These are phyloP conservation scores for Poecilia picta DNA, from an alignment of 2,797 vertebrate species.

Conservation along the genomic window DNA sequence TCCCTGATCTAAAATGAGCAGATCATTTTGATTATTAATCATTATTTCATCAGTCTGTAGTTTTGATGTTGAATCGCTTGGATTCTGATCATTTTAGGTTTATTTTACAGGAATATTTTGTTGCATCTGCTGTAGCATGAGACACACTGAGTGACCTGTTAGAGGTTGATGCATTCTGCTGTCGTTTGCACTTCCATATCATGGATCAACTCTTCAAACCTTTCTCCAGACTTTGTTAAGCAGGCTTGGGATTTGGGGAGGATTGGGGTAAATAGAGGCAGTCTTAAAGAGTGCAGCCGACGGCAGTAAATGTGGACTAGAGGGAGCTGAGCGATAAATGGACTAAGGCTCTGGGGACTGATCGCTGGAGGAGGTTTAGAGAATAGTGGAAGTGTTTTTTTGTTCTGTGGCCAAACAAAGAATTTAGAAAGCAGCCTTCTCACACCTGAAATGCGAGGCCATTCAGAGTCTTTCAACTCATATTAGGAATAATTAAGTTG, in stretches of 20 bases:
- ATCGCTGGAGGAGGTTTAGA: slow-evolving; percentile 27
- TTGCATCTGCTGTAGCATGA: background rate
- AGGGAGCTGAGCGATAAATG: slow-evolving; percentile 46
- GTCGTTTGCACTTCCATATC: background rate
- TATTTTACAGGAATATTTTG: background rate
- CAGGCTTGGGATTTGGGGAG: slow-evolving; percentile 19
- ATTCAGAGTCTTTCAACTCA: background rate
- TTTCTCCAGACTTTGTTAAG: slow-evolving; percentile 23
- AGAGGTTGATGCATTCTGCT: background rate
- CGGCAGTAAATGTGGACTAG: slow-evolving; percentile 37
- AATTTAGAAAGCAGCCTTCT: background rate
- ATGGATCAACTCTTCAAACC: slow-evolving; percentile 18
- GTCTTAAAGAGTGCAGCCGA: slow-evolving; percentile 38
- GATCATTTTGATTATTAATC: background rate
- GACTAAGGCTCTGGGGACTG: slow-evolving; percentile 38
- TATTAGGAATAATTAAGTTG: background rate
- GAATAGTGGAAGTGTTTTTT: background rate
- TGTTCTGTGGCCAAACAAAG: background rate
- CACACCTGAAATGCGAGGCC: background rate
- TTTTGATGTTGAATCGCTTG: background rate
- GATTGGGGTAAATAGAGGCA: slow-evolving; percentile 15
- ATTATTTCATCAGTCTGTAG: background rate
- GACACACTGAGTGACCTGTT: background rate
- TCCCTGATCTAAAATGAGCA: background rate
- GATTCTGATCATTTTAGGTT: background rate